Evolutionary conservation across 2,888 invertebrate species (phyloP), one percentile per base, ranked within the genome.

Genomic region (Drosophila bunnanda): DNA sequence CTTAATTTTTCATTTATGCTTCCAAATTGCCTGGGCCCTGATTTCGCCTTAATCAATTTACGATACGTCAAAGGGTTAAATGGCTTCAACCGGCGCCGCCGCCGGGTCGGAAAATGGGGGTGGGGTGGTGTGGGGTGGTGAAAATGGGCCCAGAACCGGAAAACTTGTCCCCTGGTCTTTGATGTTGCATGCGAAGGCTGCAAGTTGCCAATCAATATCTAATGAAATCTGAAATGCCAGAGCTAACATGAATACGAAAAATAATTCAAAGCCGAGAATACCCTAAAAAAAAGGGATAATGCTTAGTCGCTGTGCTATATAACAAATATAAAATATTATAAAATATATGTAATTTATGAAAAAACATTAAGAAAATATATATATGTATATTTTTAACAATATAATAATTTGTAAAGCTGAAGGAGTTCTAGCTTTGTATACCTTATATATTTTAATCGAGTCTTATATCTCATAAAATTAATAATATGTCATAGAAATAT

Each of bases 131-230:
- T 4, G 13, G 34, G 34, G 13, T 12, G 4, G 4, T 22, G 12
- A 28, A 50, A 50, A 20, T 32, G 22, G 20, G 10, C 10, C n/a
- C 52, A 3, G 10, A 7, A 12, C 57, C 38, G 59, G 59, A 39
- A 59, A 41, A 41, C 59, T 48, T 17, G 25, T 25, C 32, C 32
- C n/a, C 13, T 30, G 39, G 22, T 41, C 59, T 62, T 62, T 62
- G 62, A 62, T 62, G 36, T 17, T 36, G 10, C 28, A 30, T 17
- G 62, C 25, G 20, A 41, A 36, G 52, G 58, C 43, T 56, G 74
- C 57, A 48, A 68, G 75, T 55, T 58, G 60, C 7, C 60, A 79
- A 77, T 79, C 53, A 79, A 79, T 66, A 69, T 61, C 69, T 78
- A 70, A 76, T 62, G 79, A 44, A 71, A 66, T 76, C 56, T 70